Evolutionary conservation across 2,797 vertebrate genomes (phyloP), one percentile per base, ranked within the genome.

Genomic region (Spatula versicolor): DNA sequence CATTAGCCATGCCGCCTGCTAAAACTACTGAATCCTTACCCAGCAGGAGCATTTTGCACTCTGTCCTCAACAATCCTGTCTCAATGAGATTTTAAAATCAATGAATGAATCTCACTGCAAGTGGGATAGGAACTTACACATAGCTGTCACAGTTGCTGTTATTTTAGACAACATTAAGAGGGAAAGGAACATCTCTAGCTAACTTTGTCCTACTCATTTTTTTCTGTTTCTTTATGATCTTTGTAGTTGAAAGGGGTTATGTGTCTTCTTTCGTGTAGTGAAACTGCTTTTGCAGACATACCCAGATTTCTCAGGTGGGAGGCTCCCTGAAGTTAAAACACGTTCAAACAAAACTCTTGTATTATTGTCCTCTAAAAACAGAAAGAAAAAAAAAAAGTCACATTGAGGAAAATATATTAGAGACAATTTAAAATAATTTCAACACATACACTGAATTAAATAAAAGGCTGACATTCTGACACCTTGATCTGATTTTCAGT

Each of bases 301-400:
- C 99, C 99, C 99, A 54, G 99, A 99, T 96, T 99, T 99, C 96
- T 99, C 99, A 89, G 99, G 98, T 68, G 99, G 99, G 96, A 99
- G 98, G 96, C 99, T 99, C 97, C 99, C 99, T 86, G 99, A 99
- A 86, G 99, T 99, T 97, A 99, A 98, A 96, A 99, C 99, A n/a
- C 99, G 98, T 97, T 99, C 99, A 98, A 99, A 99, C 96, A 99
- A 98, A 97, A 99, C 99, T 97, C 99, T 98, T 37, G 99, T 99
- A 97, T 99, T 99, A 98, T 99, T 99, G 96, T 99, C 99, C 99
- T 99, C 99, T 87, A 95, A 89, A 94, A 90, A 92, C 0, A 95
- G 54, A 95, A 82, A 94, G 73, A 97, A 90, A 88, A 86, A 93
- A 35, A 83, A 93, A 91, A 95, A 94, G 95, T 76, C 59, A 93